Conservation (phyloP, 2,888 invertebrate genomes). For the Coleophora flavipennella region DNA sequence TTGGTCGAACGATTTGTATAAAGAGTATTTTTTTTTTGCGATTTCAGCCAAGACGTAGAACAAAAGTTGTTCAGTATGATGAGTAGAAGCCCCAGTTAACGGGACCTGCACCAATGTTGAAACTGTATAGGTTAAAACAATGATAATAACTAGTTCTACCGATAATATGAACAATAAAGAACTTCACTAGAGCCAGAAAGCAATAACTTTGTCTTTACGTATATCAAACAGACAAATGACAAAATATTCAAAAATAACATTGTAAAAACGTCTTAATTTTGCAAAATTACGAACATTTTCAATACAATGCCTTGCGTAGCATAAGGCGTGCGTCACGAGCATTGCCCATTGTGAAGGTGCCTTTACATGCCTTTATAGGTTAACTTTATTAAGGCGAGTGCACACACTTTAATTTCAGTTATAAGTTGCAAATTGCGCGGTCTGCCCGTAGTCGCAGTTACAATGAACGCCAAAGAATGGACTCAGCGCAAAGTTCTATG, state of each 20-base stretch:
- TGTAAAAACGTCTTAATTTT: neutral
- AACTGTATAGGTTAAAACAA: too few species aligned
- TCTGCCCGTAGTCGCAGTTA: neutral
- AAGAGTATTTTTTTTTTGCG: too few species aligned
- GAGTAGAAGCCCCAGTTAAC: too few species aligned
- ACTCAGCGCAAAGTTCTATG: conserved; percentile 18
- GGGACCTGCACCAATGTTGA: too few species aligned
- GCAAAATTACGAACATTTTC: neutral
- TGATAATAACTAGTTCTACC: too few species aligned
- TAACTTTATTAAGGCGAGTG: conserved; percentile 19
- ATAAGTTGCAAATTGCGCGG: conserved; percentile 12
- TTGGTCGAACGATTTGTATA: too few species aligned
- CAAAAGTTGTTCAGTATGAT: too few species aligned
- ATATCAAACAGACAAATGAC: neutral
- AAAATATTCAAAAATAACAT: neutral
- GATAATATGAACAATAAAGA: too few species aligned
- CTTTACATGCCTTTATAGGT: conserved; percentile 24
- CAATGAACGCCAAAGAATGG: conserved; percentile 11
- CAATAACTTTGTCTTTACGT: too few species aligned
- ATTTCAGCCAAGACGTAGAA: too few species aligned
- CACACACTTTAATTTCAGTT: conserved; percentile 30
- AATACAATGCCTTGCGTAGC: conserved; percentile 16
- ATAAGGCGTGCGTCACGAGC: conserved; percentile 39
- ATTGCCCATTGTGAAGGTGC: too few species aligned
- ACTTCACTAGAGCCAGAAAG: too few species aligned